A percentile compares a stretch with the other conserved stretches of the same genome.
Evolutionary conservation across 2,888 invertebrate genomes (phyloP).

Genomic region (Gymnocheta viridis): DNA sequence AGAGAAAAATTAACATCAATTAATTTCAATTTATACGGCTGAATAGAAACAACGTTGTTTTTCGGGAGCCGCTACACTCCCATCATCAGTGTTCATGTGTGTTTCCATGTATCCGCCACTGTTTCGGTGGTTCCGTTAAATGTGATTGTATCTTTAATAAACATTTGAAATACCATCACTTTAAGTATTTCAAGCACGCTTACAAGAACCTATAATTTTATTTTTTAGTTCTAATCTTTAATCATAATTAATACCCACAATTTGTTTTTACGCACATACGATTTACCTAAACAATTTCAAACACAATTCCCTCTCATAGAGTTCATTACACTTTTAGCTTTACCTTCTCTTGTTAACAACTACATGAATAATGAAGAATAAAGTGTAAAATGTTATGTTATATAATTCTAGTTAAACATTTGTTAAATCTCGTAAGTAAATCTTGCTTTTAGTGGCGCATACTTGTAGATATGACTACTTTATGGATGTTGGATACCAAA

Average conservation of each 20-base stretch:
- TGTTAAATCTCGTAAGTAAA: constrained; percentile 50
- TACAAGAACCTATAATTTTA: too few relatives aligned
- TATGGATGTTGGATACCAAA: neutral
- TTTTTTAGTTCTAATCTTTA: neutral
- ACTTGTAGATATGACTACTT: neutral
- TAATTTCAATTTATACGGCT: too few relatives aligned
- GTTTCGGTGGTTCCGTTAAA: too few relatives aligned
- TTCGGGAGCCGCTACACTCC: too few relatives aligned
- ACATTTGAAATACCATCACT: too few relatives aligned
- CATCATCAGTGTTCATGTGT: too few relatives aligned
- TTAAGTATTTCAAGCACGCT: too few relatives aligned
- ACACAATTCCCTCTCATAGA: neutral
- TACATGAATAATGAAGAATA: neutral
- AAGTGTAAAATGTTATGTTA: constrained; percentile 34
- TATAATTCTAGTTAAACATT: constrained; percentile 51
- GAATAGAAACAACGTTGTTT: too few relatives aligned
- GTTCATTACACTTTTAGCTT: constrained; percentile 35
- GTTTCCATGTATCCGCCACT: too few relatives aligned
- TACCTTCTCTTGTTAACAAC: neutral
- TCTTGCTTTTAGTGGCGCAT: constrained; percentile 19
- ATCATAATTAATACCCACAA: neutral
- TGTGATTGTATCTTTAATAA: too few relatives aligned
- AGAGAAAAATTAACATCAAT: too few relatives aligned
- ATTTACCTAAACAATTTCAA: neutral
- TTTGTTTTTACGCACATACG: neutral